A percentile compares a stretch with the other conserved stretches of the same genome.
These are phyloP conservation scores for Sphenopsis melanotis DNA, from an alignment of 2,797 vertebrate genomes.

Conservation along the genomic window DNA sequence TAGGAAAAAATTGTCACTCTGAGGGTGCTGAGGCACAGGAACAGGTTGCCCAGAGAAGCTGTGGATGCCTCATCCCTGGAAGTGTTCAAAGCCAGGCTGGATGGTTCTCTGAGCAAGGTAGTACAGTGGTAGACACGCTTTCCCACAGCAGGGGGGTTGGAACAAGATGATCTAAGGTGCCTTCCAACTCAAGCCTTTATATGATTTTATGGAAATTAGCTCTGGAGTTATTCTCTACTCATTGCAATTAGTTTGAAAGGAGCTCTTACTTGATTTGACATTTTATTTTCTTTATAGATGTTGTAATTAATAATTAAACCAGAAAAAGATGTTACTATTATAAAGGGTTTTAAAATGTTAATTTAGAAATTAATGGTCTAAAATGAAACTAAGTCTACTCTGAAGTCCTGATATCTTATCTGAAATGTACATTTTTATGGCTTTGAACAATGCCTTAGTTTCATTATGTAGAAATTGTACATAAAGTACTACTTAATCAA, in stretches of 20 bases:
- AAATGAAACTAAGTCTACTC: not conserved
- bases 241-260: not conserved
- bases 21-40: not conserved
- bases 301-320: slow-evolving; percentile 6
- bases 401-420: not conserved
- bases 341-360: not conserved
- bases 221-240: not conserved
- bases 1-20: not conserved
- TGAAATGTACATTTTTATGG: not conserved
- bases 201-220: not conserved
- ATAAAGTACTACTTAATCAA: not conserved
- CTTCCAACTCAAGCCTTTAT: not conserved
- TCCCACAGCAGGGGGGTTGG: not conserved
- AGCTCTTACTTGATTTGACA: not conserved
- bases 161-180: not conserved
- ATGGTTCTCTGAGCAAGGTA: not conserved
- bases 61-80: not conserved
- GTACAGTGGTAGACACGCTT: not conserved
- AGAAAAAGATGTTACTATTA: not conserved
- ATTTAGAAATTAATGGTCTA: not conserved
- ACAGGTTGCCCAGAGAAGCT: not conserved
- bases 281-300: not conserved
- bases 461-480: not conserved
- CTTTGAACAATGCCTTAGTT: not conserved
- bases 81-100: not conserved